These are phyloP conservation scores for Eupithecia pulchellata DNA, from an alignment of 2,888 invertebrate species.

Conservation along the genomic window DNA sequence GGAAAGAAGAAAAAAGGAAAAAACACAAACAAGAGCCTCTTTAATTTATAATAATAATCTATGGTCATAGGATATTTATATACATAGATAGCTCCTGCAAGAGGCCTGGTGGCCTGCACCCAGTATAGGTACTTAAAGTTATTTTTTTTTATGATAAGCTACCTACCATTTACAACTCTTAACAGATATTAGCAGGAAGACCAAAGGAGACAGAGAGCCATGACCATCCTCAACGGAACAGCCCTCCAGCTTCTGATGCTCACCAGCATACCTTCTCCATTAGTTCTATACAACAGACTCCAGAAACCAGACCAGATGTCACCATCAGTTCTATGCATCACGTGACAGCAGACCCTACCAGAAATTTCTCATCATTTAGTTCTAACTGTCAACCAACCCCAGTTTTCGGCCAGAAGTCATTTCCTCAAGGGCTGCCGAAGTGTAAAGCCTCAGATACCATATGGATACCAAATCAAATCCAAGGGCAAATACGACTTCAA, in stretches of 20 bases:
- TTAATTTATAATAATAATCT: too few species aligned
- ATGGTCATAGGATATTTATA: too few species aligned
- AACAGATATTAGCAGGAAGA: background rate
- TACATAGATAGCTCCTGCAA: too few species aligned
- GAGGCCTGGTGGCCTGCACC: too few species aligned
- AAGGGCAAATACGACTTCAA: conserved; percentile 39
- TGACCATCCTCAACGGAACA: conserved; percentile 48
- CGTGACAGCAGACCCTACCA: background rate
- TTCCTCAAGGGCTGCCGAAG: conserved; percentile 49
- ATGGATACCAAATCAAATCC: conserved; percentile 51
- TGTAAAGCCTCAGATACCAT: conserved; percentile 44
- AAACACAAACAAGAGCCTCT: too few species aligned
- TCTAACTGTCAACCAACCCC: conserved; percentile 28
- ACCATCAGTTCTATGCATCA: background rate
- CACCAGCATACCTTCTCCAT: background rate
- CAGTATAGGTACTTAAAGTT: too few species aligned
- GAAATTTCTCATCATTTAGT: background rate
- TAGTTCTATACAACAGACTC: background rate
- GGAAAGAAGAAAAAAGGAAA: too few species aligned
- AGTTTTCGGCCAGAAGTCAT: conserved; percentile 52
- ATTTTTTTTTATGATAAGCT: too few species aligned
- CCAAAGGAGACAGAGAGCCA: conserved; percentile 16
- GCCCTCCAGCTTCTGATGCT: conserved; percentile 43
- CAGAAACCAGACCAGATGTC: background rate
- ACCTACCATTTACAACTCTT: background rate